phyloP scores from a whole-genome alignment of 2,888 invertebrate species.

The Oconnorella tubifera region DNA sequence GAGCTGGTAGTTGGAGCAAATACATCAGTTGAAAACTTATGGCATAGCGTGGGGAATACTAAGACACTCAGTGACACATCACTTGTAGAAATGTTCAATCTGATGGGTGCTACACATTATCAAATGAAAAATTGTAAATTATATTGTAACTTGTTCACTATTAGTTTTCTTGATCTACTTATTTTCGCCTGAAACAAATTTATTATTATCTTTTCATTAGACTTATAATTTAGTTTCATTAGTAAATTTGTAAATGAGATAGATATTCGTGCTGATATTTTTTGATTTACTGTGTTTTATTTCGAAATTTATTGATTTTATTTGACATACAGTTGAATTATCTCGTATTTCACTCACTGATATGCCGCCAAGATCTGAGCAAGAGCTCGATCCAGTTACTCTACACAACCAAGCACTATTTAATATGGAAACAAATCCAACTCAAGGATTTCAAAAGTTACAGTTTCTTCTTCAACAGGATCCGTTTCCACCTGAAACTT shows the following conservation, averaged over 20 bases:
- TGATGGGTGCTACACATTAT: conserved; percentile 97
- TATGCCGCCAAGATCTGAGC: conserved; percentile 75
- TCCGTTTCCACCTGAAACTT: conserved; percentile 95
- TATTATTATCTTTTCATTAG: too few relatives aligned
- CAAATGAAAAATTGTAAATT: conserved; percentile 74
- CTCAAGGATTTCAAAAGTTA: conserved; percentile 89
- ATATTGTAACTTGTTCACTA: too few relatives aligned
- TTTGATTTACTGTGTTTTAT: too few relatives aligned
- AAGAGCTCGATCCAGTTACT: conserved; percentile 94
- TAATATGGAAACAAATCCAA: conserved; percentile 81
- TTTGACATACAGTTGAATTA: conserved; percentile 66
- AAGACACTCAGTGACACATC: conserved; percentile 90
- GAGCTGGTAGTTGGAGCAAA: too few relatives aligned
- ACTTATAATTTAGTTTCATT: not conserved
- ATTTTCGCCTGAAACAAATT: too few relatives aligned
- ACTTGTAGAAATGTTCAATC: conserved; percentile 93
- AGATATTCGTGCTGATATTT: too few relatives aligned
- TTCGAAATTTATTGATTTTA: not conserved
- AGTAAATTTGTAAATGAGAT: not conserved
- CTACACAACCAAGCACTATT: conserved; percentile 92
- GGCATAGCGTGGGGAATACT: conserved; percentile 96
- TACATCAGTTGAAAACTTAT: too few relatives aligned
- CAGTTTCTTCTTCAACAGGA: conserved; percentile 92
- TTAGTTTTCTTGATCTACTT: too few relatives aligned
- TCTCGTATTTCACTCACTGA: conserved; percentile 65